Evolutionary conservation across 2,113 vertebrate species (phyloP).

Genomic region (Triplophysa tibetana): DNA sequence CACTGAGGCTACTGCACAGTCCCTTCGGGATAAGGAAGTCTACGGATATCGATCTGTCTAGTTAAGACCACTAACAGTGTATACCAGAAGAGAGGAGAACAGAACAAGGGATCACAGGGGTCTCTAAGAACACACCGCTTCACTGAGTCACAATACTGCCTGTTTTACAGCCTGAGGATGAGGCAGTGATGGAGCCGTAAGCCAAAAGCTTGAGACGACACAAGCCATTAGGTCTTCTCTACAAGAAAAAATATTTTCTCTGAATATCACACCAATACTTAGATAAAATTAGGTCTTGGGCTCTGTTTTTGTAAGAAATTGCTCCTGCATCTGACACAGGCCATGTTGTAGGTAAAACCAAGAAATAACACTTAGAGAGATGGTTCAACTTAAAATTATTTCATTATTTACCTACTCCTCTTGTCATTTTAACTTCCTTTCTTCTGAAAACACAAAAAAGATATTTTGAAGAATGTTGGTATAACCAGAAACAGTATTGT

Average conservation of each 20-base stretch:
- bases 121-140: slow-evolving; percentile 2
- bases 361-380: too few relatives aligned
- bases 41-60: slow-evolving; percentile 36
- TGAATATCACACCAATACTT: background rate
- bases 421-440: too few relatives aligned
- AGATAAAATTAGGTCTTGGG: too few relatives aligned
- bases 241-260: background rate
- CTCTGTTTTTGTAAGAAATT: too few relatives aligned
- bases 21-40: slow-evolving; percentile 16
- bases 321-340: too few relatives aligned
- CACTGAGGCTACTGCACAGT: background rate
- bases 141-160: slow-evolving; percentile 7
- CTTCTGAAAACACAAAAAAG: too few relatives aligned
- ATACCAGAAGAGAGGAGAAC: slow-evolving; percentile 29
- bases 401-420: too few relatives aligned
- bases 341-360: too few relatives aligned
- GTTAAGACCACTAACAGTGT: slow-evolving; percentile 42
- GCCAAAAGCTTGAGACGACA: background rate
- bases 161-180: background rate
- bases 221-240: background rate
- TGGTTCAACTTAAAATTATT: too few relatives aligned
- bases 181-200: background rate
- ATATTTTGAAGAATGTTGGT: too few relatives aligned
- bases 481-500: too few relatives aligned
- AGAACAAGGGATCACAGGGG: slow-evolving; percentile 3